phyloP scores from a whole-genome alignment of 1,140 invertebrate genomes.

The Lasioglossum baleicum region DNA sequence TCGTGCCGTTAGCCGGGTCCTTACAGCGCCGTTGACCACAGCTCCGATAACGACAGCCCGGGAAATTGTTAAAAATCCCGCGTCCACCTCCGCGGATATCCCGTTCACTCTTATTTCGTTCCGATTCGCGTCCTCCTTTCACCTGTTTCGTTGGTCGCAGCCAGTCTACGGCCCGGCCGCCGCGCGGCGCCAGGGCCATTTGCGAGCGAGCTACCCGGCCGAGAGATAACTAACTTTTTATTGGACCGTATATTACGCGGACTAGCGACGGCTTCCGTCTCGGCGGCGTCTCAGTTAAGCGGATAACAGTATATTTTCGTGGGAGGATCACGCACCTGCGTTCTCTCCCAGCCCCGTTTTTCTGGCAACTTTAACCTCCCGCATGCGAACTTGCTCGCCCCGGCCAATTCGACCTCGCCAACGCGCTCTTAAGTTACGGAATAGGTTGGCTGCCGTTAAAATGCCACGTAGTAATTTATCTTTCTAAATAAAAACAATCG shows the following conservation, averaged over 20 bases:
- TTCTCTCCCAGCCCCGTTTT: slow-evolving; percentile 21
- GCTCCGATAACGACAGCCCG: slow-evolving; percentile 72
- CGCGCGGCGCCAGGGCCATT: not conserved
- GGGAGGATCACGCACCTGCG: slow-evolving; percentile 72
- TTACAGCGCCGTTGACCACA: slow-evolving; percentile 70
- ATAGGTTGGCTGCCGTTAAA: too few species aligned
- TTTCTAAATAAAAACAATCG: too few species aligned
- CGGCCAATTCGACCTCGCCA: not conserved
- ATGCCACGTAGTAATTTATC: too few species aligned
- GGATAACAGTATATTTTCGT: slow-evolving; percentile 77
- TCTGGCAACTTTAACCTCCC: slow-evolving; percentile 22
- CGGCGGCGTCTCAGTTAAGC: slow-evolving; percentile 74
- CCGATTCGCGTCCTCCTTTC: not conserved
- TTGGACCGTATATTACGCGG: slow-evolving; percentile 75
- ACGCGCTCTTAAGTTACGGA: not conserved
- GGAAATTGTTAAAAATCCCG: slow-evolving; percentile 73
- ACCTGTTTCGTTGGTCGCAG: not conserved
- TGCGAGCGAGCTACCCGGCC: not conserved
- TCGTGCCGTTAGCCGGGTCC: slow-evolving; percentile 50
- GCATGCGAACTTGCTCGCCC: not conserved
- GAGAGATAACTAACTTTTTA: slow-evolving; percentile 78
- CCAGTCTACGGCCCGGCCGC: slow-evolving; percentile 5
- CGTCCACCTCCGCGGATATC: slow-evolving; percentile 6
- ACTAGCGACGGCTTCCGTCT: slow-evolving; percentile 75
- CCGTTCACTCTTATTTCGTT: slow-evolving; percentile 29